Evolutionary conservation across 2,113 vertebrate genomes (phyloP).

Genomic region (Misgurnus mizolepis): DNA sequence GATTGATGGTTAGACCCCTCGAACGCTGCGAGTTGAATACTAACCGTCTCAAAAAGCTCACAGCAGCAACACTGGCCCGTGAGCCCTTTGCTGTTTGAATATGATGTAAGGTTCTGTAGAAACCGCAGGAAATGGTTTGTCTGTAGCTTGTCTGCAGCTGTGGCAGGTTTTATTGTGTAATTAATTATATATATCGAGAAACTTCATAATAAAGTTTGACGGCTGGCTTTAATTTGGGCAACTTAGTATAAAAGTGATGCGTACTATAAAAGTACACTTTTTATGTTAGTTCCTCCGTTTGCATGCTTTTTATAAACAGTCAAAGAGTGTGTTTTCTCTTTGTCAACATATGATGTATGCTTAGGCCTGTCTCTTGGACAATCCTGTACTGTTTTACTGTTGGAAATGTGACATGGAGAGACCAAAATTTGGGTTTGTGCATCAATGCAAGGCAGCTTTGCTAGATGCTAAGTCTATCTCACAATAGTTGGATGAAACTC

Average conservation of each 20-base stretch:
- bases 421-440: not conserved
- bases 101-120: not conserved
- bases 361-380: not conserved
- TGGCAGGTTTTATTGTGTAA: slow-evolving; percentile 19
- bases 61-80: slow-evolving; percentile 3
- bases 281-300: no score
- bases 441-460: not conserved
- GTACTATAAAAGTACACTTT: no score
- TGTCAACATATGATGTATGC: not conserved
- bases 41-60: slow-evolving; percentile 22
- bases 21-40: slow-evolving; percentile 39
- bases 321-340: not conserved
- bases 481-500: no score
- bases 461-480: no score
- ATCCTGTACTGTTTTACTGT: not conserved
- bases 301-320: no score
- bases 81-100: slow-evolving; percentile 18
- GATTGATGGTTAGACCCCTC: slow-evolving; percentile 50
- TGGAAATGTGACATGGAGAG: not conserved
- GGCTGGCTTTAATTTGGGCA: not conserved
- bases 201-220: not conserved
- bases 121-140: not conserved
- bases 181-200: not conserved
- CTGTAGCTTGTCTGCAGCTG: not conserved
- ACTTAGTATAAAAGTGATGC: no score